Evolutionary conservation across 30 jellyfish, hydroid and myxozoan species (phyloP).

Genomic region (Aurelia aurita complex sp. Pacific): DNA sequence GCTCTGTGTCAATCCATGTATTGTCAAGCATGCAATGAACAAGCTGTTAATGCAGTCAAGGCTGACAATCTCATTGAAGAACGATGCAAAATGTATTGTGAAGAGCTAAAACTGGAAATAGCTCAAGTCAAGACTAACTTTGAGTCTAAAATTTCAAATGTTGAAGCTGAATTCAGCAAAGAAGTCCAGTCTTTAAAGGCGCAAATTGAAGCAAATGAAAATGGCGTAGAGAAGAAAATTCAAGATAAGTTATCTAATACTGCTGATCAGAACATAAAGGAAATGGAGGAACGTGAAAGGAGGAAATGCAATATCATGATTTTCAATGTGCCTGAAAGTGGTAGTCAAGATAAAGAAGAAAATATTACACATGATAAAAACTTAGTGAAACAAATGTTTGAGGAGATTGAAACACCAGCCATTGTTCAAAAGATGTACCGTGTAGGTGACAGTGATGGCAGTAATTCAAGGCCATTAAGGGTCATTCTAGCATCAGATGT

Average conservation of each 20-base stretch:
- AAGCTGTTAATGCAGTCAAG: conserved; percentile 29
- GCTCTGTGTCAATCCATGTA: conserved; percentile 25
- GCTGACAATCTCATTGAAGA: conserved; percentile 26
- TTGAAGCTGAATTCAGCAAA: conserved; percentile 5
- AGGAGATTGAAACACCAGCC: conserved; percentile 33
- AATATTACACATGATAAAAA: conserved; percentile 15
- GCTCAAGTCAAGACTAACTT: conserved; percentile 33
- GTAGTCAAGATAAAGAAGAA: conserved; percentile 28
- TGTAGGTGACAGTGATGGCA: conserved; percentile 22
- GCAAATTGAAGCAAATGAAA: conserved; percentile 21
- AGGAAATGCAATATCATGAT: conserved; percentile 26
- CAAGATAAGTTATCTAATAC: conserved; percentile 10
- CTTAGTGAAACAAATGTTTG: conserved; percentile 14
- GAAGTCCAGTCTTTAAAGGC: conserved; percentile 27
- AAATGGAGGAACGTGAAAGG: conserved; percentile 26
- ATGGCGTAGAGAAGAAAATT: conserved; percentile 4
- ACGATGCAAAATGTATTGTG: conserved; percentile 35
- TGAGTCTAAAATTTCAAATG: conserved; percentile 26
- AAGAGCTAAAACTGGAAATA: conserved; percentile 19
- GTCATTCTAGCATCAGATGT: conserved; percentile 28
- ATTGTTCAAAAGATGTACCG: conserved; percentile 23
- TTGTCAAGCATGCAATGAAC: conserved; percentile 29
- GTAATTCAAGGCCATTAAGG: conserved; percentile 26
- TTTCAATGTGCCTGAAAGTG: conserved; percentile 37
- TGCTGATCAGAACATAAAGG: conserved; percentile 14